Base-by-base conservation (phyloP, 2,113 vertebrate species). In the Nesoenas mayeri region DNA sequence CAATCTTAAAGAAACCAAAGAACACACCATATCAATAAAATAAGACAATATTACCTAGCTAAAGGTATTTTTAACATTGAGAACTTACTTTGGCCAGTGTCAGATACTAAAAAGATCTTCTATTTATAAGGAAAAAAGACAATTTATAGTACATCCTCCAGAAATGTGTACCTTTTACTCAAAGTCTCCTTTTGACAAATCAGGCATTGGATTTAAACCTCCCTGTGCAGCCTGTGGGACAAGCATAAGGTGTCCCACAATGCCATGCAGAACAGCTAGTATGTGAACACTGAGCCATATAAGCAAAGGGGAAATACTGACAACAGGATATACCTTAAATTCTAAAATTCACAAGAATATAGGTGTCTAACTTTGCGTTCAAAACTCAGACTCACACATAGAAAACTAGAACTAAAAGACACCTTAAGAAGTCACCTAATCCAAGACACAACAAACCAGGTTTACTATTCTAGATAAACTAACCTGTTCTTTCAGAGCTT, bases 1-100 rank as follows among this genome's bases (percentile, higher is more conserved):
- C 99, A 81, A 99, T 99, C 99, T 99, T 95, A 16, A 92, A 88
- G 61, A 87, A 94, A 67, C 42, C 58, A 94, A 88, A 92, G 65
- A 94, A 54, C 80, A 80, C 10, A 80, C 10, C 17, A 19, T 7
- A 67, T 69, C 50, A 85, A 81, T 48, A 69, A 73, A 64, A 42
- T 9, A 18, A n/a, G 64, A 61, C 34, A 65, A 12, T 22, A 75
- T 11, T 13, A 34, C 36, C 28, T 20, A 92, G 13, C 12, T 75
- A 74, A 82, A 67, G 3, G 6, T 48, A 70, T 50, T 83, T 67
- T 74, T 34, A 70, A 79, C 48, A 29, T 15, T 62, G 28, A 88
- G 73, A 70, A 38, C 32, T 48, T 81, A 65, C 71, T 74, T 50
- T 81, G 83, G 57, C 21, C 11, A 57, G 21, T 8, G 25, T 73